phyloP scores from a whole-genome alignment of 2,888 invertebrate species.

The Oconnorella tubifera region DNA sequence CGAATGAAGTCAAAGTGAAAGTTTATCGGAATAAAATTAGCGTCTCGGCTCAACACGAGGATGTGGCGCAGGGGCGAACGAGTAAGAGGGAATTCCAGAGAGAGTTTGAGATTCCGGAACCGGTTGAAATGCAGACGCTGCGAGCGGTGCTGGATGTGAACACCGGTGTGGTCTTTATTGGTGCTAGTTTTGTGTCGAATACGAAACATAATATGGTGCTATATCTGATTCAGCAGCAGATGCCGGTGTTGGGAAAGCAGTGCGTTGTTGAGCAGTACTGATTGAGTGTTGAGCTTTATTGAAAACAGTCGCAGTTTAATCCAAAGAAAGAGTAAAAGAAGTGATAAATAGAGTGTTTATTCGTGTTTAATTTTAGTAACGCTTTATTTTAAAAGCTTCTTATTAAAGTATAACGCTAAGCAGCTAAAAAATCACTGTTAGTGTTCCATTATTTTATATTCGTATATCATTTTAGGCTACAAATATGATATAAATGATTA shows the following conservation, averaged over 20 bases:
- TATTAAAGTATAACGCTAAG: too few species aligned
- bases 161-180: not conserved
- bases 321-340: too few species aligned
- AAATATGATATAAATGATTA: too few species aligned
- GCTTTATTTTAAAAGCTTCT: too few species aligned
- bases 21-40: constrained; percentile 48
- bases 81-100: constrained; percentile 52
- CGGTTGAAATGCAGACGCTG: constrained; percentile 47
- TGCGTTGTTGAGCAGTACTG: not conserved
- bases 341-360: too few species aligned
- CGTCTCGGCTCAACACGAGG: constrained; percentile 51
- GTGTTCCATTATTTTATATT: too few species aligned
- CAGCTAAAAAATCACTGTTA: too few species aligned
- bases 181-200: not conserved
- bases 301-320: too few species aligned
- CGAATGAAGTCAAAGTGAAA: constrained; percentile 50
- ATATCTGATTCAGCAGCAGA: not conserved
- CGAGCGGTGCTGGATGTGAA: constrained; percentile 38
- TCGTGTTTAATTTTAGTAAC: too few species aligned
- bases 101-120: constrained; percentile 51
- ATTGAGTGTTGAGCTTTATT: too few species aligned
- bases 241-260: not conserved
- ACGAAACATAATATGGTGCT: not conserved
- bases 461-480: too few species aligned
- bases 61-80: constrained; percentile 46